Evolutionary conservation across 2,888 invertebrate genomes (phyloP), one percentile per base, ranked within the genome.

Genomic region (Enchytraeus crypticus): DNA sequence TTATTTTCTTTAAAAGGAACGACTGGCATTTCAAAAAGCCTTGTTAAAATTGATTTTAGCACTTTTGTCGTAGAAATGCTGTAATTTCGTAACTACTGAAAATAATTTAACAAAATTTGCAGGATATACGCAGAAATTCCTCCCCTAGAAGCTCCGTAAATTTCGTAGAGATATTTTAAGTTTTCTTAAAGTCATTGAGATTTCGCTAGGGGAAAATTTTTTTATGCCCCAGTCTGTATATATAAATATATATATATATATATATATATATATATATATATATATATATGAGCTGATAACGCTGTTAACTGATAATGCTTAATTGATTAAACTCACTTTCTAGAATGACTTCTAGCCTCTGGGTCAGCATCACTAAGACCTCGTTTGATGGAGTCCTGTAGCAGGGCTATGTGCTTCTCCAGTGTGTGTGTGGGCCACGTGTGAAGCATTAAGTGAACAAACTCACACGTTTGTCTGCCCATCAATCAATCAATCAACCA

Each of bases 351-450:
- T 69, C 97, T 81, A 0, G 95, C 92, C 57, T 89, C 89, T 32
- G 88, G 85, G 80, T 98, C 97, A 0, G 97, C 95, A 83, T 98
- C 97, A 1, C 87, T 85, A 64, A 96, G 87, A 0, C 93, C 93
- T 67, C 76, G 74, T 67, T 80, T 80, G 60, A 97, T 85, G 1
- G 89, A 87, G 68, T 95, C 95, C 66, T 88, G 85, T 2, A 98
- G 79, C 1, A 84, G 80, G 0, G 83, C 80, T 51, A 88, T 85
- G 76, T 92, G 89, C 73, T 86, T 87, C 77, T 95, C 95, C 59
- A 97, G 80, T 0, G 86, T 83, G 69, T 85, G 84, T 0, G 88
- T 84, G n/a, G 88, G 85, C 97, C 97, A 98, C 45, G 86, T 85
- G 71, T 88, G 88, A 62, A 96, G 82, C 62, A 96, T 81, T 67